Base-by-base conservation (phyloP, 2,113 vertebrate genomes). In the Myiozetetes cayanensis region DNA sequence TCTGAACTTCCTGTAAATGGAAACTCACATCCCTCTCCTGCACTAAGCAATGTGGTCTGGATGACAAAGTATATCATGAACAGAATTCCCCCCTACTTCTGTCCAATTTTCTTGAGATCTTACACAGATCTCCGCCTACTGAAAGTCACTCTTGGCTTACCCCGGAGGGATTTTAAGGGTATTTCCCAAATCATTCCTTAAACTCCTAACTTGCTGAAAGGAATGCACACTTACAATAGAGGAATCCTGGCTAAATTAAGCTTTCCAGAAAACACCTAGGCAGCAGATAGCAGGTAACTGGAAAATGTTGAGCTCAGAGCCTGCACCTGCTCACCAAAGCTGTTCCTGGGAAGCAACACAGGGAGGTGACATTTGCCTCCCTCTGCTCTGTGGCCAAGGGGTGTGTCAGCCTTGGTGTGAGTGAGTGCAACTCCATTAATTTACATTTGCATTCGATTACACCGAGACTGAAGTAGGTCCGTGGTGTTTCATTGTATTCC, bases 381-480 rank as follows among this genome's bases (percentile, higher is more conserved):
- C 19, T 92, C 90, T 81, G 55, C 68, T 53, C 55, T 39, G 4
- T 16, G 58, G 58, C 87, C 80, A 68, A 53, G 59, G 58, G 55
- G 68, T 70, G 44, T 67, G 49, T 86, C 79, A 78, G 73, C 79
- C 35, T 50, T 92, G 73, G 56, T 86, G 65, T 37, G 72, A 95
- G 59, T 1, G 10, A 84, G 14, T 23, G 19, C 13, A 41, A 35
- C 39, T 81, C 73, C 66, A 44, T 58, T 78, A 15, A 68, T 79
- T 93, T 53, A 44, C 70, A 67, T 78, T 96, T 87, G 89, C 55
- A 35, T 81, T 91, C 70, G 73, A 73, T 90, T 93, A 78, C 14
- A 68, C 41, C 41, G 46, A 72, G 61, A 10, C 43, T 79, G 79
- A 92, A 89, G 84, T 19, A 58, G 66, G n/a, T n/a, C 65, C 61